Evolutionary conservation across 2,888 invertebrate species (phyloP).

Genomic region (Slavum lentiscoides): DNA sequence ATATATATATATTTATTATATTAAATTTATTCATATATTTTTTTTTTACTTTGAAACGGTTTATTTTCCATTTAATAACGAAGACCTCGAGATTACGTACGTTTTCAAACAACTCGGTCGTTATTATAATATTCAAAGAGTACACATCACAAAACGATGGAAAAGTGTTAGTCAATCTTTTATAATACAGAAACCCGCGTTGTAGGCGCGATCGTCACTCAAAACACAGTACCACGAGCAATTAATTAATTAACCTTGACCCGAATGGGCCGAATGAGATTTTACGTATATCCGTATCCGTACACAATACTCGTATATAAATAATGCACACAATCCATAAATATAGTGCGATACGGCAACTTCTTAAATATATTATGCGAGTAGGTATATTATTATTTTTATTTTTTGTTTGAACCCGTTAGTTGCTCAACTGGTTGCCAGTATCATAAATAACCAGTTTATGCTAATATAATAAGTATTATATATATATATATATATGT

Average conservation of each 20-base stretch:
- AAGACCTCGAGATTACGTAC: slow-evolving; percentile 5
- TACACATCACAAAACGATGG: slow-evolving; percentile 6
- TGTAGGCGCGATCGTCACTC: slow-evolving; percentile 29
- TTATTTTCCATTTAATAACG: not conserved
- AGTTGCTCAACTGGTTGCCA: slow-evolving; percentile 25
- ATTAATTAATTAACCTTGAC: slow-evolving; percentile 37
- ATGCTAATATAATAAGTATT: not conserved
- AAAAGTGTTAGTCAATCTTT: slow-evolving; percentile 22
- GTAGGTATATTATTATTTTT: too few relatives aligned
- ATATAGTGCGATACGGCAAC: not conserved
- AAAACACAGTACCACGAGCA: not conserved
- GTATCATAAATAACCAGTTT: slow-evolving; percentile 32
- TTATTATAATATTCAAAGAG: not conserved
- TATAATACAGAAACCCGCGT: not conserved
- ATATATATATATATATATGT: too few relatives aligned
- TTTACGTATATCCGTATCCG: slow-evolving; percentile 25
- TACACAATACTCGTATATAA: not conserved
- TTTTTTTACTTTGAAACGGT: slow-evolving; percentile 1
- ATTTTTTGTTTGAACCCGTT: slow-evolving; percentile 1
- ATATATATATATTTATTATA: not conserved
- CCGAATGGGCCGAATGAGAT: slow-evolving; percentile 22
- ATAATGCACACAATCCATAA: not conserved
- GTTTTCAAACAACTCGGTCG: not conserved
- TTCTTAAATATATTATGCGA: too few relatives aligned
- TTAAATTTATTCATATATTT: not conserved